Percentiles rank a stretch among this genome's conserved stretches.
phyloP scores from a whole-genome alignment of 2,113 vertebrate species.

The Phalacrocorax aristotelis region DNA sequence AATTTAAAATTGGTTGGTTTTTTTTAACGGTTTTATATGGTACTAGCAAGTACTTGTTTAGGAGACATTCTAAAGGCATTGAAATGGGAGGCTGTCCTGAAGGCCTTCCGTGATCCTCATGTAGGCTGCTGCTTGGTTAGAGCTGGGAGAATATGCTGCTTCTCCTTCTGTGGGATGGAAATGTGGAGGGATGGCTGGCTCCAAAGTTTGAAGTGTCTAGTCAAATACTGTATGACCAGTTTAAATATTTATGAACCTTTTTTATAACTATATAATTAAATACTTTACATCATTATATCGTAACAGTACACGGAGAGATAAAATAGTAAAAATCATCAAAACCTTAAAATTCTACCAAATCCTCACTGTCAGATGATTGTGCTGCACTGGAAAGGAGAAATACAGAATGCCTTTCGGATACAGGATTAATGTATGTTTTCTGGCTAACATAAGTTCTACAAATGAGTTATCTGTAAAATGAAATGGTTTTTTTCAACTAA shows the following conservation, averaged over 20 bases:
- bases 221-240: not conserved
- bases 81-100: not conserved
- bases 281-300: not conserved
- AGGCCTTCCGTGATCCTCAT: not conserved
- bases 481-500: not conserved
- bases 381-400: not conserved
- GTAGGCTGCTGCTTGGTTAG: not conserved
- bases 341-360: not conserved
- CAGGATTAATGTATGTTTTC: not conserved
- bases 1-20: not conserved
- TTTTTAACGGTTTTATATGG: not conserved
- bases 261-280: not conserved
- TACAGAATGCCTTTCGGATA: not conserved
- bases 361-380: not conserved
- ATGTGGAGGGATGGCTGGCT: not conserved
- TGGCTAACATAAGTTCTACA: not conserved
- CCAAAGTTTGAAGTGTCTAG: not conserved
- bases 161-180: not conserved
- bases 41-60: not conserved
- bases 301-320: not conserved
- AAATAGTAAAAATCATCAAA: not conserved
- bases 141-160: not conserved
- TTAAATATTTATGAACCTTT: not conserved
- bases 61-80: not conserved
- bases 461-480: not conserved